A percentile compares a stretch with the other conserved stretches of the same genome.
These are phyloP conservation scores for Pristis pectinata DNA, from an alignment of 2,797 vertebrate genomes.

Conservation along the genomic window DNA sequence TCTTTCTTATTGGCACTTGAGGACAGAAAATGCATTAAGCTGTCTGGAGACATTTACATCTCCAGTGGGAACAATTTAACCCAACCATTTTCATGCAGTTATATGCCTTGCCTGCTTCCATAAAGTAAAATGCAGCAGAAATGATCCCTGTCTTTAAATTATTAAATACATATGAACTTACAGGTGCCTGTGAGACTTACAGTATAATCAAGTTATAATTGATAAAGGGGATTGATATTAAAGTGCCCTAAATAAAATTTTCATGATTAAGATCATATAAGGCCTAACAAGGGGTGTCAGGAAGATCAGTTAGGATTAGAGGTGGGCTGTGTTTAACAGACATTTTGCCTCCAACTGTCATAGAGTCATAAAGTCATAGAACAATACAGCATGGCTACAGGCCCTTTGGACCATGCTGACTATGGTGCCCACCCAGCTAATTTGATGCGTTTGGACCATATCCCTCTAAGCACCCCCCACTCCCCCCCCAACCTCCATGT, in stretches of 20 bases:
- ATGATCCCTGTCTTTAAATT: slow-evolving; percentile 23
- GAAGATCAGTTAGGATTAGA: background rate
- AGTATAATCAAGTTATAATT: slow-evolving; percentile 28
- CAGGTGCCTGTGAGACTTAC: background rate
- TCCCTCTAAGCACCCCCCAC: too few species aligned
- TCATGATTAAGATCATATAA: background rate
- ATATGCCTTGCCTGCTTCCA: slow-evolving; percentile 18
- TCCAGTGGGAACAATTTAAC: slow-evolving; percentile 1
- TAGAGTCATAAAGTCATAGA: too few species aligned
- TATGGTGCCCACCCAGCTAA: too few species aligned
- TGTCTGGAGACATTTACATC: slow-evolving; percentile 22
- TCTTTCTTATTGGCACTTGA: background rate
- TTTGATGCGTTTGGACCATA: too few species aligned
- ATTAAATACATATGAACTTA: slow-evolving; percentile 28
- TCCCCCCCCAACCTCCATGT: too few species aligned
- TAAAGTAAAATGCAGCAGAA: slow-evolving; percentile 4
- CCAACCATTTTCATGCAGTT: slow-evolving; percentile 17
- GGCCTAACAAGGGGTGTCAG: background rate
- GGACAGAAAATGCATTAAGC: slow-evolving; percentile 14
- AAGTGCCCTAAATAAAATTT: slow-evolving; percentile 9
- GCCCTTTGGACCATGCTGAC: too few species aligned
- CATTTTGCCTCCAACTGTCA: background rate
- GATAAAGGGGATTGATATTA: slow-evolving; percentile 20
- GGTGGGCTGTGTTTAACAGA: background rate
- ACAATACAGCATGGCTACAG: too few species aligned